Evolutionary conservation across 2,797 vertebrate genomes (phyloP).

Genomic region (Ctenochaetus hawaiiensis): DNA sequence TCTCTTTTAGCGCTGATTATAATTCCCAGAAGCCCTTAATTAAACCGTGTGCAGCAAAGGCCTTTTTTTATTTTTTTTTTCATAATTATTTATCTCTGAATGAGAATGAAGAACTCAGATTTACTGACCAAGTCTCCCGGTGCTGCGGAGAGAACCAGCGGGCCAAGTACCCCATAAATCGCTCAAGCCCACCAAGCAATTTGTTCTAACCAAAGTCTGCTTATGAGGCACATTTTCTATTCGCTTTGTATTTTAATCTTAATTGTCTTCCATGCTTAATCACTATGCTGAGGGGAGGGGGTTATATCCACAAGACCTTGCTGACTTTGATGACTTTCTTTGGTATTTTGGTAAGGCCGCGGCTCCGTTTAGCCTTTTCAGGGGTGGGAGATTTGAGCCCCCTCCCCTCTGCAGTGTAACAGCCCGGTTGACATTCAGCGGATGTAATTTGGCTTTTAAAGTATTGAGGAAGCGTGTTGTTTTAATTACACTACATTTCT

Average conservation of each 20-base stretch:
- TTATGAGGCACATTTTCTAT: slow-evolving; percentile 61
- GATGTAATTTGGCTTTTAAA: slow-evolving; percentile 54
- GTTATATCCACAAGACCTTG: slow-evolving; percentile 21
- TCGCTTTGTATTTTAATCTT: not conserved
- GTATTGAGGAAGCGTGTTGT: slow-evolving; percentile 35
- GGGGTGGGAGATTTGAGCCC: slow-evolving; percentile 16
- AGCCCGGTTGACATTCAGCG: slow-evolving; percentile 52
- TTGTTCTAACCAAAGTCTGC: slow-evolving; percentile 51
- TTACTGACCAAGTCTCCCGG: slow-evolving; percentile 67
- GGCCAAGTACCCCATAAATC: slow-evolving; percentile 66
- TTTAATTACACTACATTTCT: slow-evolving; percentile 48
- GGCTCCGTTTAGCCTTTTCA: slow-evolving; percentile 35
- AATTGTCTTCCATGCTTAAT: slow-evolving; percentile 49
- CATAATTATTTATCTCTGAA: slow-evolving; percentile 70
- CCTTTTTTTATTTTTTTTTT: slow-evolving; percentile 30
- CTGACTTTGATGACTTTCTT: slow-evolving; percentile 55
- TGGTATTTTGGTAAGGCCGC: slow-evolving; percentile 35
- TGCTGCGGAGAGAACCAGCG: slow-evolving; percentile 49
- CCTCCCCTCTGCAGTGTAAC: slow-evolving; percentile 11
- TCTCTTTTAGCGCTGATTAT: slow-evolving; percentile 83
- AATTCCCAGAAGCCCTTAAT: slow-evolving; percentile 84
- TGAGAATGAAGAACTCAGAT: slow-evolving; percentile 65
- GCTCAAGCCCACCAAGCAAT: slow-evolving; percentile 54
- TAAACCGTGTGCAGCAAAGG: slow-evolving; percentile 72
- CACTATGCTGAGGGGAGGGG: not conserved